Percentiles rank a stretch among this genome's conserved stretches.
Conservation (phyloP, 2,888 invertebrate species). For the Nomada fucata region DNA sequence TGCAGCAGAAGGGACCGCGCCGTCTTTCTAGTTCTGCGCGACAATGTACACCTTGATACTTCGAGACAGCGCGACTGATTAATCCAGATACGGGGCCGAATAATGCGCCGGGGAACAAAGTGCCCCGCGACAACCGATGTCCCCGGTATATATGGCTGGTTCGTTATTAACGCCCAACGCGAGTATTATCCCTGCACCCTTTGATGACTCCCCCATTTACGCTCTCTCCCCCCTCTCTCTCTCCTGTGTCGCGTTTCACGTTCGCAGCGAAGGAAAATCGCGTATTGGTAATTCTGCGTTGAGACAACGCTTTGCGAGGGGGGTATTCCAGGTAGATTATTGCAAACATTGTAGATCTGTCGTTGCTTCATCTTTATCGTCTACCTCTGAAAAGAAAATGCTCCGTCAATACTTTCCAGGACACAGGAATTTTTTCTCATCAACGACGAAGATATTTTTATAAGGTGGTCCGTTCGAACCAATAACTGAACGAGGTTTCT, state of each 20-base stretch:
- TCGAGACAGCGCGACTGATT: constrained; percentile 60
- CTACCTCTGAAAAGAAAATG: too few species aligned
- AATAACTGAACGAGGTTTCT: too few species aligned
- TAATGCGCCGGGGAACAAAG: constrained; percentile 41
- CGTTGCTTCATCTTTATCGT: too few species aligned
- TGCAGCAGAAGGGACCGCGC: neutral
- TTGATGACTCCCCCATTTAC: constrained; percentile 18
- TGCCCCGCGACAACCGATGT: constrained; percentile 39
- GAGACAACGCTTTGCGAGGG: neutral
- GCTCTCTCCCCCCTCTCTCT: neutral
- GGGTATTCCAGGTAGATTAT: too few species aligned
- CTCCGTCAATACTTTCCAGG: too few species aligned
- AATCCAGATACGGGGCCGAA: constrained; percentile 49
- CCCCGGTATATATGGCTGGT: constrained; percentile 27
- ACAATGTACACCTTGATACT: constrained; percentile 53
- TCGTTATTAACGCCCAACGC: constrained; percentile 44
- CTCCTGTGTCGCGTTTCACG: constrained; percentile 26
- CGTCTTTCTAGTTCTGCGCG: constrained; percentile 27
- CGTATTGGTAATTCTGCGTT: neutral
- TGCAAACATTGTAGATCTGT: too few species aligned
- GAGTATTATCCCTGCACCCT: constrained; percentile 40
- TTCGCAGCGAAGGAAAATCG: constrained; percentile 18
- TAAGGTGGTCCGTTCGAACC: too few species aligned
- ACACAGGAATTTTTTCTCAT: too few species aligned
- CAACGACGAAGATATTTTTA: too few species aligned